phyloP scores from a whole-genome alignment of 2,888 invertebrate genomes.

The Caenorhabditis angaria region DNA sequence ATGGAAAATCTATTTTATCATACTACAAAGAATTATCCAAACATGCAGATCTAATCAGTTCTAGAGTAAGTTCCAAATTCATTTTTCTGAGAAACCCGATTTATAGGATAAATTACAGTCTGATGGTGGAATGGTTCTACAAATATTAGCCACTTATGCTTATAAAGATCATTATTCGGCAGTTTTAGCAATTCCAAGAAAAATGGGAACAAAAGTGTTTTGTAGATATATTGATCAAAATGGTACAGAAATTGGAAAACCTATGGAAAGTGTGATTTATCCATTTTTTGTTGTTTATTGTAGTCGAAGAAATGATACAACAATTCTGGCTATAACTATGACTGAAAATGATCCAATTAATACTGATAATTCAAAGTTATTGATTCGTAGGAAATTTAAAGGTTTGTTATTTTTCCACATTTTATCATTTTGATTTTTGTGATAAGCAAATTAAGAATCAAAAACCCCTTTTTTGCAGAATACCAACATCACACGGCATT shows the following conservation, averaged over 20 bases:
- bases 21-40: constrained; percentile 20
- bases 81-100: neutral
- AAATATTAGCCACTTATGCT: constrained; percentile 26
- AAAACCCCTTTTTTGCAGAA: constrained; percentile 19
- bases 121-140: neutral
- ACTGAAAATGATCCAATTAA: constrained; percentile 11
- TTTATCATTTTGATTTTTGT: neutral
- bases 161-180: constrained; percentile 39
- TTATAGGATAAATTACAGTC: neutral
- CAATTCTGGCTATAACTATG: constrained; percentile 18
- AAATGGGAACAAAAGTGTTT: constrained; percentile 16
- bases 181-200: constrained; percentile 13
- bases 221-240: constrained; percentile 31
- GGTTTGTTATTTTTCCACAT: constrained; percentile 8
- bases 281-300: constrained; percentile 40
- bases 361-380: constrained; percentile 15
- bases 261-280: constrained; percentile 23
- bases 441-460: neutral
- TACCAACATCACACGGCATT: constrained; percentile 32
- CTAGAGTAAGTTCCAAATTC: constrained; percentile 7
- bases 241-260: constrained; percentile 22
- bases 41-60: constrained; percentile 12
- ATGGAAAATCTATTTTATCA: constrained; percentile 13
- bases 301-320: constrained; percentile 16
- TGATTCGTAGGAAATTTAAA: constrained; percentile 26